Conservation (phyloP, 2,113 vertebrate genomes). For the Psilopogon haemacephalus region DNA sequence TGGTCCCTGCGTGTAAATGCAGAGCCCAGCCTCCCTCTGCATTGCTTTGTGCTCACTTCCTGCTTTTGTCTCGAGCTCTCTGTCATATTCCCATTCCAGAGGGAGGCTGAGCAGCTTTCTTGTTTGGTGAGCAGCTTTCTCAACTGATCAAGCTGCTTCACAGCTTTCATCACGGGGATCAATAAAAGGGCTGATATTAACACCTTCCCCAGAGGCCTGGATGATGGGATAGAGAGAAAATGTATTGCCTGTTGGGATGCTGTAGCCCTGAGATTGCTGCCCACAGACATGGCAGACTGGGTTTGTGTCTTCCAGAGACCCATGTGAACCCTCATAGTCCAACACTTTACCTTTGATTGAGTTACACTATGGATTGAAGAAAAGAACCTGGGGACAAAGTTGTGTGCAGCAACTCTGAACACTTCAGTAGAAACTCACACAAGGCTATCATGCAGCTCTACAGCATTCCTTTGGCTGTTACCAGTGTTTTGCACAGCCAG, state of each 20-base stretch:
- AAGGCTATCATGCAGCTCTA: not conserved
- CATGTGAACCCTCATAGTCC: not conserved
- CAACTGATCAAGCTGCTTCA: not conserved
- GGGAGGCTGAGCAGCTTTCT: not conserved
- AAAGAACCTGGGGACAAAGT: not conserved
- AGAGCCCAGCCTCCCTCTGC: not conserved
- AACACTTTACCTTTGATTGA: not conserved
- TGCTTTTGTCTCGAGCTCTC: not conserved
- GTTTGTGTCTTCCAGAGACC: not conserved
- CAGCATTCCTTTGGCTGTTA: not conserved
- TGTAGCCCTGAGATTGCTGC: not conserved
- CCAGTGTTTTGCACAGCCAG: accelerated
- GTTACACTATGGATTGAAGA: not conserved
- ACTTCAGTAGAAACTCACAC: not conserved
- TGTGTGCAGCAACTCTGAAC: not conserved
- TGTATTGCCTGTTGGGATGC: not conserved
- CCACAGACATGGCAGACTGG: not conserved
- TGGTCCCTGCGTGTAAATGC: not conserved
- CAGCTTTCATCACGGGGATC: not conserved
- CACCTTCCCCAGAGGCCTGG: not conserved
- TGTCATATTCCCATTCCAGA: not conserved
- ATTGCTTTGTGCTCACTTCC: accelerated
- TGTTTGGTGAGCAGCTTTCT: not conserved
- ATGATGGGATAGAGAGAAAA: not conserved
- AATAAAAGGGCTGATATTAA: not conserved